Conservation (phyloP, 1,140 invertebrate species). For the Caenorhabditis briggsae region DNA sequence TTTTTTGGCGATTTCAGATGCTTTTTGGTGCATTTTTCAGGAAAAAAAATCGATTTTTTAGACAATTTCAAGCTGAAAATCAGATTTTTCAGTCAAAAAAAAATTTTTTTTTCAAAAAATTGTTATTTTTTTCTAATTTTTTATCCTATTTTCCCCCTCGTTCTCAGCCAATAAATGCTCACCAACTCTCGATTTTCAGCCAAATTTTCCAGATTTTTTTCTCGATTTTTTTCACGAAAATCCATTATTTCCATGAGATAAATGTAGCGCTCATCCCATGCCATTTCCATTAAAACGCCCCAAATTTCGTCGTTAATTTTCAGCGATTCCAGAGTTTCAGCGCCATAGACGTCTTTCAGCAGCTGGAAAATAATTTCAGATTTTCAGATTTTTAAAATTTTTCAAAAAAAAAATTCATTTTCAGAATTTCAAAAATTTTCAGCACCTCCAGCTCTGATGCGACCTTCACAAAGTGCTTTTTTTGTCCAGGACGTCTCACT, state of each 20-base stretch:
- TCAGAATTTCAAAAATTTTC: too few species aligned
- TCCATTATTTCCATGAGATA: constrained; percentile 7
- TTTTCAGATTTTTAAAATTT: not conserved
- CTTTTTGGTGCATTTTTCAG: not conserved
- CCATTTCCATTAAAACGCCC: constrained; percentile 35
- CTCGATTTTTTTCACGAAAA: not conserved
- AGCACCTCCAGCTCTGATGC: constrained; percentile 22
- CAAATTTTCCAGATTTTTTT: not conserved
- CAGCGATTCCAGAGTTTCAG: not conserved
- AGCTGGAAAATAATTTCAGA: not conserved
- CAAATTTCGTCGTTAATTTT: constrained; percentile 13
- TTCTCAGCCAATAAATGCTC: not conserved
- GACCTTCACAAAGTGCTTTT: constrained; percentile 27
- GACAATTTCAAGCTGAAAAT: too few species aligned
- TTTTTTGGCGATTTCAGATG: not conserved
- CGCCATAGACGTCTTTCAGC: constrained; percentile 33
- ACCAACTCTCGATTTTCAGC: not conserved
- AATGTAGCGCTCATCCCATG: constrained; percentile 5
- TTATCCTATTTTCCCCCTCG: not conserved
- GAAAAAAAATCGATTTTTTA: not conserved
- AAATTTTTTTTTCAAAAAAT: too few species aligned
- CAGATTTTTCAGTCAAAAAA: too few species aligned
- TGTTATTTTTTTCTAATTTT: too few species aligned
- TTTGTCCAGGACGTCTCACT: constrained; percentile 28
- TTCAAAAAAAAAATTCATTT: too few species aligned